Conservation (phyloP, 2,888 invertebrate genomes). For the Luperina testacea region DNA sequence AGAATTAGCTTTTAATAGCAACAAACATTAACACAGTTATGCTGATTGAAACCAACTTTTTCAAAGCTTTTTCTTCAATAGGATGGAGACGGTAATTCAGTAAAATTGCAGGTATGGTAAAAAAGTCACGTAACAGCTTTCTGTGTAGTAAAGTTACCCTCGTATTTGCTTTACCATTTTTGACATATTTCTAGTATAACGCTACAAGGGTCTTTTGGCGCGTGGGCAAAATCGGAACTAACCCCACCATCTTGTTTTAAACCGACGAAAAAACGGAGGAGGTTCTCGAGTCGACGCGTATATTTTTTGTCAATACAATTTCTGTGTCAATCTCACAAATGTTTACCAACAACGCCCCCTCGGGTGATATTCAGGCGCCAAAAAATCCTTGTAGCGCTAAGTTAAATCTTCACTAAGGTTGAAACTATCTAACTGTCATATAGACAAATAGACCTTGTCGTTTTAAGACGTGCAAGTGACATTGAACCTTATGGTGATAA, state of each 20-base stretch:
- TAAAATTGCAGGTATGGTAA: conserved; percentile 12
- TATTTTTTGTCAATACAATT: too few relatives aligned
- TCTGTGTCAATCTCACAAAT: not conserved
- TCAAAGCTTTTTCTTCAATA: conserved; percentile 17
- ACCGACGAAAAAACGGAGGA: too few relatives aligned
- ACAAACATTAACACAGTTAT: conserved; percentile 58
- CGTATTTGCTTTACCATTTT: not conserved
- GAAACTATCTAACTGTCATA: not conserved
- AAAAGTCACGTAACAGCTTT: not conserved
- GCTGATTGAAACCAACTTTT: conserved; percentile 33
- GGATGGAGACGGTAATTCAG: not conserved
- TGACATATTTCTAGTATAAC: not conserved
- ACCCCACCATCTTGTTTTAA: not conserved
- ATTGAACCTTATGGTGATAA: not conserved
- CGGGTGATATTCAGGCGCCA: not conserved
- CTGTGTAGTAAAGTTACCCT: not conserved
- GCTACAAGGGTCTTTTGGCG: not conserved
- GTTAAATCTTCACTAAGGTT: not conserved
- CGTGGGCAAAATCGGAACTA: not conserved
- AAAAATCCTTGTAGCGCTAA: not conserved
- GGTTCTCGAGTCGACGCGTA: too few relatives aligned
- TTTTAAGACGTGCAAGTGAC: not conserved
- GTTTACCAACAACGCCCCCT: not conserved
- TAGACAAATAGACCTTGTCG: not conserved
- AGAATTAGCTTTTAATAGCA: conserved; percentile 54